Evolutionary conservation across 2,113 vertebrate genomes (phyloP), one percentile per base, ranked within the genome.

Genomic region (Prolemur simus): DNA sequence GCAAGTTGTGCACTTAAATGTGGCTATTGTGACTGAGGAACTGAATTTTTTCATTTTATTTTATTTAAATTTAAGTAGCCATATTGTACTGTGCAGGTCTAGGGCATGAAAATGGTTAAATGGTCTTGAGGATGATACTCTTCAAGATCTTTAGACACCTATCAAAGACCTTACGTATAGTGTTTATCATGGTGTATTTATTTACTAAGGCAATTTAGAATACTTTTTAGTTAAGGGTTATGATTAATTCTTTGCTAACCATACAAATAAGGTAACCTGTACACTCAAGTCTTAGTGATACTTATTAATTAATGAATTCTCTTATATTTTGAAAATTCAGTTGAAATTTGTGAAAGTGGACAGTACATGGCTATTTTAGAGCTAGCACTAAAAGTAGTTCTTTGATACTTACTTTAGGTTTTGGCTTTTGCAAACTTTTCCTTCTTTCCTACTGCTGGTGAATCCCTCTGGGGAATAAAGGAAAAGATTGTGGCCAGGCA

Each of bases 241-340:
- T 29, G 17, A 49, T 77, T 77, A 45, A 71, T 81, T 93, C 32
- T 92, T 94, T 60, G 7, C 87, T 95, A 83, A 92, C 37, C 18
- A 91, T 78, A 89, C 52, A 93, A 66, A 34, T 42, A 80, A 87
- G 60, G n/a, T 86, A 91, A 74, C 20, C 45, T 64, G 14, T 23
- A 80, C 14, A 69, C 20, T 78, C 27, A 66, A 37, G 32, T 80
- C 34, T 86, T 68, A 71, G 39, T 78, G 39, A 73, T 95, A 45
- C 29, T 60, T 12, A 20, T 56, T 56, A 83, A 73, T 49, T 84
- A 81, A 29, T 74, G 77, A 82, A 80, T 81, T 66, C 12, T 76
- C n/a, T 87, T 95, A 63, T 52, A 42, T 58, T 66, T 92, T 82
- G 27, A 96, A 86, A 64, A 89, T 83, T 74, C 63, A 52, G 17